Base-by-base conservation (phyloP, 2,888 invertebrate species). In the Autographa pulchrina region DNA sequence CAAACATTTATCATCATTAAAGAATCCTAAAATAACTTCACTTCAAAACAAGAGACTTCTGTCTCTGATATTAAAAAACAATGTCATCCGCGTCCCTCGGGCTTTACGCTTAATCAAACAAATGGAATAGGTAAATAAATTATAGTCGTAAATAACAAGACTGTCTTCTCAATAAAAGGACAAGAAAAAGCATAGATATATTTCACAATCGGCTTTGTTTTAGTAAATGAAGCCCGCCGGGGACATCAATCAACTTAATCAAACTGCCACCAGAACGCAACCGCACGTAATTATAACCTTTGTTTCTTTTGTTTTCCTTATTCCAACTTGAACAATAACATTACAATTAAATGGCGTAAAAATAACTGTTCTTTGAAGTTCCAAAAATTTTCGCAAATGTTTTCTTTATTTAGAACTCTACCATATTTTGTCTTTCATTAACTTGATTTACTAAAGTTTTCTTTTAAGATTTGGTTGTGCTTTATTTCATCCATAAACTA, bases 201-300 rank as follows among this genome's bases (percentile, higher is more conserved):
- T 80, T 81, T 80, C 72, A 83, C 74, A 82, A 86, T 84, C 82
- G 83, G 77, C 86, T 81, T 84, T 86, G 85, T 89, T 86, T 83
- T 82, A 85, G 77, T 81, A 86, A 88, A 87, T 86, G 82, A 88
- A 85, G 79, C 76, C 80, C 85, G 81, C 82, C 60, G 32, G 74
- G 69, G 84, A 81, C 88, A 89, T 90, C 88, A 87, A 89, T 90
- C 89, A 89, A 81, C 80, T 81, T 86, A 84, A 88, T 86, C 86
- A 86, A 83, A 81, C 83, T 81, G 84, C 78, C 83, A 80, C 78
- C 72, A 78, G 71, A 76, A 78, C 79, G 65, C 76, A 78, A 76
- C 80, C 73, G 71, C 81, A 80, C 75, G 77, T 85, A 88, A 88
- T 88, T 87, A 86, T 77, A 82, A 79, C 74, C 65, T 70, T 72